phyloP scores from a whole-genome alignment of 1,140 invertebrate genomes.

The Orchesella cincta region DNA sequence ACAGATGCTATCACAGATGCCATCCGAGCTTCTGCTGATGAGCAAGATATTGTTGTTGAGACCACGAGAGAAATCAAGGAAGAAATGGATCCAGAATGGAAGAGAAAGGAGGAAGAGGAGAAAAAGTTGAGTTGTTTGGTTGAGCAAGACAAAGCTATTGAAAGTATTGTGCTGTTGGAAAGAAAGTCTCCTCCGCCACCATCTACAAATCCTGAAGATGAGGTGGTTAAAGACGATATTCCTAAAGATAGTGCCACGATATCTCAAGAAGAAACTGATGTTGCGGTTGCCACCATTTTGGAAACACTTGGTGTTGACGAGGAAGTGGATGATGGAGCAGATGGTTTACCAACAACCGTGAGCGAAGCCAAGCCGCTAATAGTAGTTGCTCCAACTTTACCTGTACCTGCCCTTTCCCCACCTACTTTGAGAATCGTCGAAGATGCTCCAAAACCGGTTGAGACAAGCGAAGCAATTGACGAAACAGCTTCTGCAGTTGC shows the following conservation, averaged over 20 bases:
- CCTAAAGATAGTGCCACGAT: constrained; percentile 67
- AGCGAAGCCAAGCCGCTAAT: constrained; percentile 44
- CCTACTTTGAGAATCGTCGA: constrained; percentile 50
- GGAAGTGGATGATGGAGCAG: constrained; percentile 49
- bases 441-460: constrained; percentile 23
- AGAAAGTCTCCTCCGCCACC: constrained; percentile 41
- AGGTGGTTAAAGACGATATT: constrained; percentile 47
- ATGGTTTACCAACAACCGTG: constrained; percentile 53
- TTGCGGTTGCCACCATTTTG: constrained; percentile 81
- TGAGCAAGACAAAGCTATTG: constrained; percentile 50
- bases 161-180: constrained; percentile 47
- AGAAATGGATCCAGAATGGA: constrained; percentile 1
- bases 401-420: constrained; percentile 40
- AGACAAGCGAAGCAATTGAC: neutral
- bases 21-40: constrained; percentile 46
- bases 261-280: constrained; percentile 88
- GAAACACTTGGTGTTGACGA: constrained; percentile 70
- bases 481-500: constrained; percentile 9
- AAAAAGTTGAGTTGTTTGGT: constrained; percentile 44
- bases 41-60: constrained; percentile 36
- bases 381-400: constrained; percentile 9
- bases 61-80: constrained; percentile 27
- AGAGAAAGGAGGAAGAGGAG: constrained; percentile 44
- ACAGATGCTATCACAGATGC: constrained; percentile 49
- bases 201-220: constrained; percentile 32